Evolutionary conservation across 2,113 vertebrate genomes (phyloP).

Genomic region (Ammodytes dubius): DNA sequence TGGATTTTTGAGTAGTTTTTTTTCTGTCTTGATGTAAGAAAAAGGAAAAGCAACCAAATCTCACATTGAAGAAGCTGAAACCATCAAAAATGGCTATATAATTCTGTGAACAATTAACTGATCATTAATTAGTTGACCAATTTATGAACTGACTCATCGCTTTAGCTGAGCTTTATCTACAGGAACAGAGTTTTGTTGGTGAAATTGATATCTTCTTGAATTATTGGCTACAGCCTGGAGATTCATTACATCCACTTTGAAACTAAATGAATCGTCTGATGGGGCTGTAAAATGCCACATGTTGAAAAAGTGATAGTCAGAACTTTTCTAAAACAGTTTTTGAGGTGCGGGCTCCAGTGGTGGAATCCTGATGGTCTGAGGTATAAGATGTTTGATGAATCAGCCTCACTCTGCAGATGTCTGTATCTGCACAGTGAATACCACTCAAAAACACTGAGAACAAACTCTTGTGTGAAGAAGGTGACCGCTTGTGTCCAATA

Average conservation of each 20-base stretch:
- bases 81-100: background rate
- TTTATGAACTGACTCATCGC: background rate
- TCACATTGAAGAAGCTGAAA: background rate
- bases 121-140: background rate
- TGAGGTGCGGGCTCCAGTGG: background rate
- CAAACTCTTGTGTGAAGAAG: no score
- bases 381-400: background rate
- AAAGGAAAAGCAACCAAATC: background rate
- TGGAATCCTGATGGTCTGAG: background rate
- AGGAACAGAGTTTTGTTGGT: background rate
- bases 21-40: background rate
- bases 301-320: background rate
- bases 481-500: no score
- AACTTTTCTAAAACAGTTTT: background rate
- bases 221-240: background rate
- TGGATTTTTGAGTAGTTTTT: background rate
- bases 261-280: background rate
- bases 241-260: background rate
- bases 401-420: no score
- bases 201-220: background rate
- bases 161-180: background rate
- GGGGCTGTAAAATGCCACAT: background rate
- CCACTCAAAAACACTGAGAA: no score
- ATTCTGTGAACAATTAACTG: background rate
- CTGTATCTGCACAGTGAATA: background rate